Percentiles rank a stretch among this genome's conserved stretches.
Conservation (phyloP, 2,797 vertebrate species). For the Tachyglossus aculeatus region DNA sequence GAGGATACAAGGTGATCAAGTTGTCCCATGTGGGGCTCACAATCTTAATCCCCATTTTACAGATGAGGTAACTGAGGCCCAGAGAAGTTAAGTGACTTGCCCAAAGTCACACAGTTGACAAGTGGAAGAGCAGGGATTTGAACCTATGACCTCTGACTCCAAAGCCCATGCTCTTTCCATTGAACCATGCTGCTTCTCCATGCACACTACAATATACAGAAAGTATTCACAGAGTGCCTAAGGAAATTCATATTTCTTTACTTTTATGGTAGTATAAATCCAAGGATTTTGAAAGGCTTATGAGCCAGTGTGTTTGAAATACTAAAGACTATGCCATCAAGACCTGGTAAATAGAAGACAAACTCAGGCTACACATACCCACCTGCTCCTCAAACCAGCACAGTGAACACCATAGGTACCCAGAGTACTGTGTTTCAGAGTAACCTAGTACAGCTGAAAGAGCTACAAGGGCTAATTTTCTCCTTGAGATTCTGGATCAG, state of each 20-base stretch:
- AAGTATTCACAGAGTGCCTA: not conserved
- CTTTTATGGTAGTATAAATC: not conserved
- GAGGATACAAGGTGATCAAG: too few species aligned
- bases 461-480: slow-evolving; percentile 11
- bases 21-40: too few species aligned
- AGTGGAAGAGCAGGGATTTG: too few species aligned
- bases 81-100: too few species aligned
- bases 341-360: slow-evolving; percentile 4
- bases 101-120: too few species aligned
- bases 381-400: not conserved
- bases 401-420: too few species aligned
- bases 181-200: not conserved
- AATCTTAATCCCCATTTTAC: too few species aligned
- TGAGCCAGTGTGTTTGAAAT: slow-evolving; percentile 1
- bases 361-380: not conserved
- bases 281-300: not conserved
- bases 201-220: not conserved
- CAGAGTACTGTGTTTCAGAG: too few species aligned
- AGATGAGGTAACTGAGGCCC: too few species aligned
- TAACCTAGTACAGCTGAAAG: slow-evolving; percentile 35
- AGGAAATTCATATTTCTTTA: not conserved
- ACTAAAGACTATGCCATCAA: not conserved
- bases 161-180: too few species aligned
- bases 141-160: too few species aligned
- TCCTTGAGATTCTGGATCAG: slow-evolving; percentile 34